Percentiles rank a stretch among this genome's conserved stretches.
Conservation (phyloP, 2,797 vertebrate genomes). For the Anguilla marmorata region DNA sequence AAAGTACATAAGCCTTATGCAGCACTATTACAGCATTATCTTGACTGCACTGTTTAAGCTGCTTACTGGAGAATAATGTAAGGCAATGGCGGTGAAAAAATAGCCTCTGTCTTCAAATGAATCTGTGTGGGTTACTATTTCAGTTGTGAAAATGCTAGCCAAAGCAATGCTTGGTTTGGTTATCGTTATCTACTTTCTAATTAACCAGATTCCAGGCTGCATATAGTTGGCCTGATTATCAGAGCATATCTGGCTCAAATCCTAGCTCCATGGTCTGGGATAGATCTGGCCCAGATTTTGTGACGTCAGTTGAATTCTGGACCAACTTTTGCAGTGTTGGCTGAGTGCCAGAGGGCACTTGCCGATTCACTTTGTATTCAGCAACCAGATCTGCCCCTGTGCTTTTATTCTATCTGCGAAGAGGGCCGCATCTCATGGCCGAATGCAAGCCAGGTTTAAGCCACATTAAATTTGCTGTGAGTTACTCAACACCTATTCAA, state of each 20-base stretch:
- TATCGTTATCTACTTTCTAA: background rate
- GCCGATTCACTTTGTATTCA: no score
- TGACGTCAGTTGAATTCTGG: background rate
- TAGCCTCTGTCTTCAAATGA: background rate
- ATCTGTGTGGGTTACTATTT: background rate
- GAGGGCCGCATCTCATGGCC: no score
- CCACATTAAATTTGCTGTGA: no score
- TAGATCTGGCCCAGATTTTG: background rate
- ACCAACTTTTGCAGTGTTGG: background rate
- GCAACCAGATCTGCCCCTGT: background rate
- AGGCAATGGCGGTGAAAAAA: background rate
- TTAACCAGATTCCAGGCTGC: background rate
- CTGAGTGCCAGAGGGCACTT: background rate
- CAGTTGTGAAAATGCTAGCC: background rate
- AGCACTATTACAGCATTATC: background rate
- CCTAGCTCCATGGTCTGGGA: background rate
- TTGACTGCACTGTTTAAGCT: no score
- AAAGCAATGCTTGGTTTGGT: background rate
- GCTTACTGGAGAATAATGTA: background rate
- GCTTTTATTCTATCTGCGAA: no score
- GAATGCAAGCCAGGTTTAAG: no score
- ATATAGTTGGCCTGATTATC: no score
- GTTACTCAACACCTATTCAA: no score
- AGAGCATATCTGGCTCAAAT: background rate
- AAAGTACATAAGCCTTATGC: background rate